A percentile compares a stretch with the other conserved stretches of the same genome.
Evolutionary conservation across 2,113 vertebrate species (phyloP).

Genomic region (Pogonocichla stellata): DNA sequence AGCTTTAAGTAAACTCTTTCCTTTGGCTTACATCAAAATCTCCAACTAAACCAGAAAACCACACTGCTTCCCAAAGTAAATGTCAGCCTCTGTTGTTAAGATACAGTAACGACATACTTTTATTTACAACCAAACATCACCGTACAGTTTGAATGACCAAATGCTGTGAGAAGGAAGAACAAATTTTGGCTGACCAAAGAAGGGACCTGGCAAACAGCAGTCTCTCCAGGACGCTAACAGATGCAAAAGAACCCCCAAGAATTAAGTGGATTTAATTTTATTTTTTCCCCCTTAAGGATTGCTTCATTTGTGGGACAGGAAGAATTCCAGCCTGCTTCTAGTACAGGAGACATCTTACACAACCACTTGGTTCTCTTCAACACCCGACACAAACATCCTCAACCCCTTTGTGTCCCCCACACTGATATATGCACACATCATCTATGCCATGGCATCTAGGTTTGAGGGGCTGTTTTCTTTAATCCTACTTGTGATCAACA

Average conservation of each 20-base stretch:
- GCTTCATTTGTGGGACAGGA: background rate
- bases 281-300: background rate
- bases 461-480: background rate
- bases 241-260: background rate
- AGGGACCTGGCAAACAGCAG: background rate
- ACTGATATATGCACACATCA: background rate
- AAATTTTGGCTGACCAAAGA: background rate
- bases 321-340: background rate
- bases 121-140: constrained; percentile 48
- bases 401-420: background rate
- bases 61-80: constrained; percentile 34
- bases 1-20: constrained; percentile 58
- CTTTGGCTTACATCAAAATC: constrained; percentile 41
- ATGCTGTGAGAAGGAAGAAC: background rate
- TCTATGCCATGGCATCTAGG: background rate
- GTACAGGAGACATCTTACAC: background rate
- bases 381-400: background rate
- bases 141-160: background rate
- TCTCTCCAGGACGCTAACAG: background rate
- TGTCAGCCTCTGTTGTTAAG: constrained; percentile 23
- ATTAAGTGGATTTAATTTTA: background rate
- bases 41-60: background rate
- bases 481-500: background rate
- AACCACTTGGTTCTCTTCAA: background rate
- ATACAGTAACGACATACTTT: background rate